Conservation (phyloP, 2,797 vertebrate genomes). For the Lagodon rhomboides region DNA sequence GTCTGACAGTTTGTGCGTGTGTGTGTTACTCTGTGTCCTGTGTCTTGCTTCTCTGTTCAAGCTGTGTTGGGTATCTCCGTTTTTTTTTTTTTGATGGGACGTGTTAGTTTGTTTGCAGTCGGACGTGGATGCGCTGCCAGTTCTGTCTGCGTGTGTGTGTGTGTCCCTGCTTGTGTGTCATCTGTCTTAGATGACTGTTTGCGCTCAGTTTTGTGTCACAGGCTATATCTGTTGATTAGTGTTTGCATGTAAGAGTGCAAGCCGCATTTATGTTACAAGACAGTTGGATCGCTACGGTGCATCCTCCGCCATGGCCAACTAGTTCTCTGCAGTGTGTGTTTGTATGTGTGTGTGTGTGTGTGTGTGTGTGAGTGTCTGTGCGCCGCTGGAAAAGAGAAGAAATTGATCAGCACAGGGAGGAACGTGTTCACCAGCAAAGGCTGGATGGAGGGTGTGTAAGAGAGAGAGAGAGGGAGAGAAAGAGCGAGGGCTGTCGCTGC, state of each 20-base stretch:
- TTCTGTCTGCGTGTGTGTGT: slow-evolving; percentile 19
- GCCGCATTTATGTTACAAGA: slow-evolving; percentile 41
- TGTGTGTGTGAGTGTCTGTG: slow-evolving; percentile 26
- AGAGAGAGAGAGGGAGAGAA: slow-evolving; percentile 65
- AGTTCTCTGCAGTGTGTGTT: slow-evolving; percentile 68
- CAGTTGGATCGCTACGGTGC: slow-evolving; percentile 38
- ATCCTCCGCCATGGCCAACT: slow-evolving; percentile 57
- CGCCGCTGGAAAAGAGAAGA: slow-evolving; percentile 77
- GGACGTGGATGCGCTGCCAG: slow-evolving; percentile 8
- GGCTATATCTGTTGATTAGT: slow-evolving; percentile 32
- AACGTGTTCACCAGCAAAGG: slow-evolving; percentile 78
- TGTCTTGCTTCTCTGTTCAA: slow-evolving; percentile 25
- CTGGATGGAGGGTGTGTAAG: slow-evolving; percentile 80
- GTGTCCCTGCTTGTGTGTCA: slow-evolving; percentile 10
- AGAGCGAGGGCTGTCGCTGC: slow-evolving; percentile 81
- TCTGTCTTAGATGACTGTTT: slow-evolving; percentile 39
- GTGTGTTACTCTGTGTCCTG: slow-evolving; percentile 29
- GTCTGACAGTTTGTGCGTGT: slow-evolving; percentile 16
- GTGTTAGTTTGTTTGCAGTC: slow-evolving; percentile 35
- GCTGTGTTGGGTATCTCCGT: not conserved
- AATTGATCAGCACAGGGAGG: slow-evolving; percentile 87
- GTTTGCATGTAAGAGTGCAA: slow-evolving; percentile 14
- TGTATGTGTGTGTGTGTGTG: slow-evolving; percentile 32
- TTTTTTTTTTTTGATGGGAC: not conserved
- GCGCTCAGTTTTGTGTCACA: slow-evolving; percentile 21